Percentiles rank a stretch among this genome's conserved stretches.
Conservation (phyloP, 2,797 vertebrate species). For the Tenualosa thibaudeaui region DNA sequence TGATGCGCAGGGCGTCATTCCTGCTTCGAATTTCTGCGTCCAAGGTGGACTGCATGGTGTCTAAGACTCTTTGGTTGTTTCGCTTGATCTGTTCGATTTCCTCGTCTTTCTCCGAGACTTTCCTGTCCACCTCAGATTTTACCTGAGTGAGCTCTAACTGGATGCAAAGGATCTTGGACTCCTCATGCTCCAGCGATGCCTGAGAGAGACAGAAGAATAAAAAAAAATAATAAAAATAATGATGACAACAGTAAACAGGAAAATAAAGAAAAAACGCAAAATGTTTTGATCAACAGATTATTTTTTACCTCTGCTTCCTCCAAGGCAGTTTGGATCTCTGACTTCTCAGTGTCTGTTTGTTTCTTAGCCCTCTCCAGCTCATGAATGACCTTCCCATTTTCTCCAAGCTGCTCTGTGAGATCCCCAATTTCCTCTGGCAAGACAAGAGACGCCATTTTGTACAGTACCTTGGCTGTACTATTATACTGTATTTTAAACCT, state of each 20-base stretch:
- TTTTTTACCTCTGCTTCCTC: slow-evolving; percentile 78
- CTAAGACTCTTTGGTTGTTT: slow-evolving; percentile 73
- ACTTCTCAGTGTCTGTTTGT: not conserved
- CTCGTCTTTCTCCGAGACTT: slow-evolving; percentile 81
- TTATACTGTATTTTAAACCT: not conserved
- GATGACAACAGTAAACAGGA: not conserved
- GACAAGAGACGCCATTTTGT: not conserved
- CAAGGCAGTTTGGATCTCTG: not conserved
- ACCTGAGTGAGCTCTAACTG: slow-evolving; percentile 83
- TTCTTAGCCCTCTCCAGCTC: not conserved
- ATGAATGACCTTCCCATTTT: not conserved
- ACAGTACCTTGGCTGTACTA: not conserved
- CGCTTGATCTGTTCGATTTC: slow-evolving; percentile 83
- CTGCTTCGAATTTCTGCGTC: slow-evolving; percentile 79
- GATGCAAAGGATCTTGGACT: slow-evolving; percentile 79
- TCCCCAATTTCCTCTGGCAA: slow-evolving; percentile 60
- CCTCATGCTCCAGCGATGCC: slow-evolving; percentile 83
- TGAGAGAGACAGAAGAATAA: slow-evolving; percentile 42
- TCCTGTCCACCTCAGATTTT: slow-evolving; percentile 80
- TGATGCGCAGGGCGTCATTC: slow-evolving; percentile 80
- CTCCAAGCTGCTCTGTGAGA: not conserved
- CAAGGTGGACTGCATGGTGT: slow-evolving; percentile 75
- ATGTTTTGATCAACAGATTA: not conserved
- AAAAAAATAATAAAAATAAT: not conserved
- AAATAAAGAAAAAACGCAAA: not conserved